Conservation (phyloP, 1,140 invertebrate species). For the Portunus trituberculatus region DNA sequence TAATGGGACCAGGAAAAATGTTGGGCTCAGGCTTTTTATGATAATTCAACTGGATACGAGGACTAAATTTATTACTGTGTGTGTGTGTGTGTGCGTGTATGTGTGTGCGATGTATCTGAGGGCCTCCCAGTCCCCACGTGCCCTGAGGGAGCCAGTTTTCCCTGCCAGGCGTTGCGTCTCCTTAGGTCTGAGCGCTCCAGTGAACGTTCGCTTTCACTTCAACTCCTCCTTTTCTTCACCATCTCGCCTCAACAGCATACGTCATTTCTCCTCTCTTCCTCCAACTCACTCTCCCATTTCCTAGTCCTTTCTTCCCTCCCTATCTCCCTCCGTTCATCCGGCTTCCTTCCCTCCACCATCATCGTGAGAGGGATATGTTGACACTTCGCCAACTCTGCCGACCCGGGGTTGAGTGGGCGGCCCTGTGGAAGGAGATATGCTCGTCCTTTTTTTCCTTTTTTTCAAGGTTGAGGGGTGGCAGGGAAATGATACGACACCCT, state of each 20-base stretch:
- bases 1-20: too few relatives aligned
- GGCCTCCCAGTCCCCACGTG: too few relatives aligned
- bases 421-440: not conserved
- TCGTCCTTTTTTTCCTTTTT: not conserved
- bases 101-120: not conserved
- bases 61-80: too few relatives aligned
- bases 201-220: not conserved
- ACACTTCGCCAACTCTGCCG: not conserved
- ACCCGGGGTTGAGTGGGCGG: not conserved
- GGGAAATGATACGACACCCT: not conserved
- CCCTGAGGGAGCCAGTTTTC: not conserved
- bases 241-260: not conserved
- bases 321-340: not conserved
- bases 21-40: too few relatives aligned
- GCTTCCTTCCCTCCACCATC: not conserved
- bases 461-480: not conserved
- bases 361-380: slow-evolving; percentile 1
- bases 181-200: not conserved
- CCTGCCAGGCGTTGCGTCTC: not conserved
- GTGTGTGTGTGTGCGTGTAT: too few relatives aligned
- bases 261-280: not conserved
- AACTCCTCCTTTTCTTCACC: not conserved
- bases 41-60: too few relatives aligned
- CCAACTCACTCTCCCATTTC: slow-evolving; percentile 2
- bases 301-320: not conserved